Percentiles rank a stretch among this genome's conserved stretches.
Conservation (phyloP, 1,140 invertebrate genomes). For the Microplitis demolitor region DNA sequence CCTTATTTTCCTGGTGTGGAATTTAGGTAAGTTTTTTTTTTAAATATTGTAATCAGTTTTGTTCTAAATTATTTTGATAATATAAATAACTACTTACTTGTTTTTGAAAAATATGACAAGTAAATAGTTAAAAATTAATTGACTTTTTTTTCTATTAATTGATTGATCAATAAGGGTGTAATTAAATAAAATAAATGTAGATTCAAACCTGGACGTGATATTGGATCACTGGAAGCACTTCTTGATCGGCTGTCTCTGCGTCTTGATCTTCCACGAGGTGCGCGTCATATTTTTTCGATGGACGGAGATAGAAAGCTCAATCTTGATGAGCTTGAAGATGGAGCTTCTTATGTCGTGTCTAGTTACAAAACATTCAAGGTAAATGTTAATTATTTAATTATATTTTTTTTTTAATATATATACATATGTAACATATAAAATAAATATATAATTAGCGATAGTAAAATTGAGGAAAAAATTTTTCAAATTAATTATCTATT, state of each 20-base stretch:
- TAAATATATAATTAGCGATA: too few relatives aligned
- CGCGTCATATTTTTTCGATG: constrained; percentile 87
- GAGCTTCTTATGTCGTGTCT: constrained; percentile 88
- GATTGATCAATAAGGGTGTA: not conserved
- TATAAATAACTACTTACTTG: too few relatives aligned
- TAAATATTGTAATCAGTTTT: not conserved
- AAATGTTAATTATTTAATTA: not conserved
- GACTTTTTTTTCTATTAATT: too few relatives aligned
- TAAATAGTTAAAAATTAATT: too few relatives aligned
- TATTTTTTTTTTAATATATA: not conserved
- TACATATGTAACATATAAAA: too few relatives aligned
- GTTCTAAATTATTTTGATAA: too few relatives aligned
- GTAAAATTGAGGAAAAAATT: too few relatives aligned
- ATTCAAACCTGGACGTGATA: constrained; percentile 85
- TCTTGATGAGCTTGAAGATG: constrained; percentile 86
- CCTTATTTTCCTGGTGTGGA: constrained; percentile 88
- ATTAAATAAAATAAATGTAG: constrained; percentile 31
- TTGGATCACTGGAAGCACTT: constrained; percentile 84
- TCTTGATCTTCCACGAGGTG: constrained; percentile 82
- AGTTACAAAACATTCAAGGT: constrained; percentile 93
- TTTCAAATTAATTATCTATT: too few relatives aligned
- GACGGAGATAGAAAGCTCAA: constrained; percentile 83
- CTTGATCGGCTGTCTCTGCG: constrained; percentile 82
- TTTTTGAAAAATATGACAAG: too few relatives aligned
- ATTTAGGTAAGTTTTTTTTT: constrained; percentile 64